Base-by-base conservation (phyloP, 2,797 vertebrate genomes). In the Protosalanx chinensis region DNA sequence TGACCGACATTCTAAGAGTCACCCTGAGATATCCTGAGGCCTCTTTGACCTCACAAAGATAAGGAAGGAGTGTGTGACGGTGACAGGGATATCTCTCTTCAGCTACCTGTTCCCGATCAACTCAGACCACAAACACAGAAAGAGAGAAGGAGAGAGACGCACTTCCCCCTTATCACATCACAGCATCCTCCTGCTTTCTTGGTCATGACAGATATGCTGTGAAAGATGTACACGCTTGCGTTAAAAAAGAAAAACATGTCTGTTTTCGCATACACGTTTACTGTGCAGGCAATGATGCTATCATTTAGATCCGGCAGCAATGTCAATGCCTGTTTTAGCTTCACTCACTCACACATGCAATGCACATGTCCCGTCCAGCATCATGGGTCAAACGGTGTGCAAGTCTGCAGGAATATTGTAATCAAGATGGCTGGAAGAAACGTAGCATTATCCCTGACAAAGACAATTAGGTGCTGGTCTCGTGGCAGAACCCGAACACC, bases 391-490 rank as follows among this genome's bases (percentile, higher is more conserved):
- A 46, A 46, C 12, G 41, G 41, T 46, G 13, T 12, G 13, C 41
- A 8, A 12, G 3, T 46, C 51, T n/a, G 41, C 51, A 5, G n/a
- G 18, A 56, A 56, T n/a, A 16, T 56, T 85, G 65, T 60, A 79
- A 76, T 79, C 20, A 56, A 70, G 65, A 49, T 16, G 33, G 76
- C 23, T 73, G 49, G 53, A 71, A 56, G 65, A 76, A 76, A 82
- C 83, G 75, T 84, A 78, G 64, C 79, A 82, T 84, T 80, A 79
- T 68, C 68, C 27, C 67, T 84, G 71, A 80, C 80, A 73, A 78
- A 80, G 78, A 83, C 76, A 79, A 80, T 81, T 81, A 80, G 72
- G 77, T 68, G 66, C 73, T 72, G 76, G 72, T 79, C 74, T 74
- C 69, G 64, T 67, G 79, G 77, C 79, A 73, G 77, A 75, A 76